Evolutionary conservation across 2,113 vertebrate genomes (phyloP).

Genomic region (Turdus rufiventris): DNA sequence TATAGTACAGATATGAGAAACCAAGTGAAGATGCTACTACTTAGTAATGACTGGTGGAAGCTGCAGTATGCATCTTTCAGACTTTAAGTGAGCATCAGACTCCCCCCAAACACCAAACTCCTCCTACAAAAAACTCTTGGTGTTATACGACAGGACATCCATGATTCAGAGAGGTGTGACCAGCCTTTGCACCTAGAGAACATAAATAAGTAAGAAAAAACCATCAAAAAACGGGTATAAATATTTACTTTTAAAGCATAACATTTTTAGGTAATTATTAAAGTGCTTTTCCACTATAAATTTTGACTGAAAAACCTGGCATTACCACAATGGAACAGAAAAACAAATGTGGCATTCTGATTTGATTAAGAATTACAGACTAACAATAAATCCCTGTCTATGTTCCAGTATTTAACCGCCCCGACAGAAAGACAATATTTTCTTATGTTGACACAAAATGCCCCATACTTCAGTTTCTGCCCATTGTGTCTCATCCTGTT

Average conservation of each 20-base stretch:
- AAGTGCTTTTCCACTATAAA: neutral
- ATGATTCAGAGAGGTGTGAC: neutral
- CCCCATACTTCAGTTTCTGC: neutral
- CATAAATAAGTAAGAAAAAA: neutral
- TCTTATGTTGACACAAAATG: neutral
- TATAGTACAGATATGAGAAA: neutral
- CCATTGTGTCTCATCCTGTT: neutral
- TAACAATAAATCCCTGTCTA: neutral
- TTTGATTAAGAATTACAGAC: neutral
- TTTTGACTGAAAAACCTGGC: neutral
- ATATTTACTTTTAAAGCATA: neutral
- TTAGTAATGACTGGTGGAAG: neutral
- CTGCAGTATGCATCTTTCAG: neutral
- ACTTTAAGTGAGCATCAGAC: neutral
- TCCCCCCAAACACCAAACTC: neutral
- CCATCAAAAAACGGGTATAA: rapidly evolving
- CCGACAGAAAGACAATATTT: neutral
- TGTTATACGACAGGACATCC: rapidly evolving
- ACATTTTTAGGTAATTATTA: neutral
- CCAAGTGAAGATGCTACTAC: neutral
- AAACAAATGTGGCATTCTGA: neutral
- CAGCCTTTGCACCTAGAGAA: neutral
- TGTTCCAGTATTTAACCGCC: neutral
- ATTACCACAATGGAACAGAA: neutral
- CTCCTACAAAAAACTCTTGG: neutral